Evolutionary conservation across 2,888 invertebrate genomes (phyloP), one percentile per base, ranked within the genome.

Genomic region (Dorcus parallelipipedus): DNA sequence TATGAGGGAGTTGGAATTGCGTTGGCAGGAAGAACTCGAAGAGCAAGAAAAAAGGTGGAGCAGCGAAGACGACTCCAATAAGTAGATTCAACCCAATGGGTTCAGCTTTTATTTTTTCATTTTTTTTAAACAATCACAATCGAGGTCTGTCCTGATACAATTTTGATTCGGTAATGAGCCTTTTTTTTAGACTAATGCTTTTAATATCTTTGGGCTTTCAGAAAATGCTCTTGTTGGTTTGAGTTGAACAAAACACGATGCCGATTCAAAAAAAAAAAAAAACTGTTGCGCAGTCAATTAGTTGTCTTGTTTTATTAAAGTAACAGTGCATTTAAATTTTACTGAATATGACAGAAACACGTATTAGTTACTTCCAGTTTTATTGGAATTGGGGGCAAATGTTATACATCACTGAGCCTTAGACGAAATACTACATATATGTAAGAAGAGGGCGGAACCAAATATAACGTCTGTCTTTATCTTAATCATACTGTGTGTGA

Each of bases 1-100:
- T 67, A 87, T 87, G 82, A 79, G 84, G 10, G 84, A 86, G 69
- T 73, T 86, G 56, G 86, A 86, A 71, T 77, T 85, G 65, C 81
- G 85, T 62, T 83, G 86, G 79, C 85, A 88, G 68, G 85, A 84
- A 63, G 87, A 89, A 70, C 72, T 88, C 51, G 86, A 86, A 71
- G 84, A 86, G 68, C 83, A 84, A 61, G 84, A 85, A 65, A 83
- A 83, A 65, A 79, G 83, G 56, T 85, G 86, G 84, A 84, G 83
- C 57, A 84, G 81, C 64, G 84, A 84, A 67, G 83, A 84, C 64
- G 83, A 83, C 64, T 74, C 76, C 50, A 77, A 78, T 69, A 77
- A 77, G 66, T 71, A 72, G 58, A 63, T 51, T 74, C 69, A 77
- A 76, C 76, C 76, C 76, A 74, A 77, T 75, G 76, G 77, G 76